A percentile compares a stretch with the other conserved stretches of the same genome.
phyloP scores from a whole-genome alignment of 2,113 vertebrate species.

The Amphiprion percula region DNA sequence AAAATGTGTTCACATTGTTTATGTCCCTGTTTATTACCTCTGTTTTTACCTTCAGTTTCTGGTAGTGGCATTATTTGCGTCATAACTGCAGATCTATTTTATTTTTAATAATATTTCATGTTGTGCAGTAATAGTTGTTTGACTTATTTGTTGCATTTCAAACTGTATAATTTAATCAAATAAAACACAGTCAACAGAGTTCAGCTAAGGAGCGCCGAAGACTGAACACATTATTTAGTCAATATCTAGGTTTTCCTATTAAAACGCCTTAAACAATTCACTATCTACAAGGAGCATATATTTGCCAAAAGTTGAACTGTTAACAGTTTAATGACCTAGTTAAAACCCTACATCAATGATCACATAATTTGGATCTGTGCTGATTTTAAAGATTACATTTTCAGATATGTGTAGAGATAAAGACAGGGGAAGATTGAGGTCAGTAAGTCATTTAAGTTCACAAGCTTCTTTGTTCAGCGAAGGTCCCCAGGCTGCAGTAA shows the following conservation, averaged over 20 bases:
- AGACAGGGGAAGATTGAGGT: constrained; percentile 40
- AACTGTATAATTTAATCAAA: neutral
- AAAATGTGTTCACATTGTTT: neutral
- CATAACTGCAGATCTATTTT: neutral
- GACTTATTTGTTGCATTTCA: neutral
- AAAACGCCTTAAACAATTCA: no score
- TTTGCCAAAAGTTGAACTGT: no score
- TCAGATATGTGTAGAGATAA: neutral
- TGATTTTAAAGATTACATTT: neutral
- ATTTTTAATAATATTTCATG: neutral
- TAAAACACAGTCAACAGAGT: neutral
- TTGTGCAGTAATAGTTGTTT: neutral
- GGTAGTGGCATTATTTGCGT: neutral
- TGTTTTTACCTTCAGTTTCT: no score
- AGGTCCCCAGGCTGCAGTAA: constrained; percentile 62
- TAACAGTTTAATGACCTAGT: no score
- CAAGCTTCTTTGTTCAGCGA: constrained; percentile 49
- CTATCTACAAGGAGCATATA: no score
- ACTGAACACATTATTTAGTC: neutral
- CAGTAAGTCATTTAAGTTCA: constrained; percentile 53
- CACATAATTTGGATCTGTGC: neutral
- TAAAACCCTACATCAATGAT: neutral
- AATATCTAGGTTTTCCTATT: neutral
- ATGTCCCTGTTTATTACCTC: no score
- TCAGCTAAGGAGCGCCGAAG: neutral